Evolutionary conservation across 2,797 vertebrate genomes (phyloP).

Genomic region (Epinephelus awoara): DNA sequence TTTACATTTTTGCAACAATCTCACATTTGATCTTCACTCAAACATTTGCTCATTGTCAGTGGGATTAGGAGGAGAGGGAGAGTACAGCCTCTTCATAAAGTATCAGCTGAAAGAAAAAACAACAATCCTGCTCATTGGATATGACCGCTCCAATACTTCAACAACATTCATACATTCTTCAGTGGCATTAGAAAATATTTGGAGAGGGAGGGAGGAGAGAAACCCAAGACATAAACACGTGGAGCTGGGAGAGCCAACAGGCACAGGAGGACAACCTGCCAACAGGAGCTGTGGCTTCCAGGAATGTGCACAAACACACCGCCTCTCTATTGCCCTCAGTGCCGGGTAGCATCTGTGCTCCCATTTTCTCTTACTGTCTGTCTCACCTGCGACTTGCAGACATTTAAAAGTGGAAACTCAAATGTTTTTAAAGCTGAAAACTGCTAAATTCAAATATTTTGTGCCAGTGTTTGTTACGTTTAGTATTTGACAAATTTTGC

Average conservation of each 20-base stretch:
- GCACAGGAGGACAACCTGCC: conserved; percentile 68
- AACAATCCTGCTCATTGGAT: conserved; percentile 61
- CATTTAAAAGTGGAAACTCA: conserved; percentile 22
- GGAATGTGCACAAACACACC: conserved; percentile 72
- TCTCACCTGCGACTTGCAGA: conserved; percentile 50
- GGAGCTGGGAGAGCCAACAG: conserved; percentile 69
- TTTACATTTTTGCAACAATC: conserved; percentile 32
- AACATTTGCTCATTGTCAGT: conserved; percentile 17
- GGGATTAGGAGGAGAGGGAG: conserved; percentile 16
- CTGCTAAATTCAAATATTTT: conserved; percentile 1
- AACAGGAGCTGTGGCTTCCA: conserved; percentile 77
- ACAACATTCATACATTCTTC: conserved; percentile 80
- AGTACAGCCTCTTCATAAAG: conserved; percentile 37
- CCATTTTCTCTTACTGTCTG: conserved; percentile 30
- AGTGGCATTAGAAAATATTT: conserved; percentile 86
- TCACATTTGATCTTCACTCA: conserved; percentile 11
- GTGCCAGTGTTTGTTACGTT: not conserved
- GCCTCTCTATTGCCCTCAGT: conserved; percentile 30
- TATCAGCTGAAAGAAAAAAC: conserved; percentile 66
- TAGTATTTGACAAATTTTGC: not conserved
- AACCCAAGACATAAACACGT: conserved; percentile 78
- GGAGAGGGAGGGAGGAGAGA: conserved; percentile 72
- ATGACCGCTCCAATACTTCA: conserved; percentile 60
- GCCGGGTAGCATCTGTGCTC: conserved; percentile 44
- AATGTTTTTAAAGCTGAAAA: conserved; percentile 18